Conservation (phyloP, 2,797 vertebrate genomes). For the Ceyx erithaca region DNA sequence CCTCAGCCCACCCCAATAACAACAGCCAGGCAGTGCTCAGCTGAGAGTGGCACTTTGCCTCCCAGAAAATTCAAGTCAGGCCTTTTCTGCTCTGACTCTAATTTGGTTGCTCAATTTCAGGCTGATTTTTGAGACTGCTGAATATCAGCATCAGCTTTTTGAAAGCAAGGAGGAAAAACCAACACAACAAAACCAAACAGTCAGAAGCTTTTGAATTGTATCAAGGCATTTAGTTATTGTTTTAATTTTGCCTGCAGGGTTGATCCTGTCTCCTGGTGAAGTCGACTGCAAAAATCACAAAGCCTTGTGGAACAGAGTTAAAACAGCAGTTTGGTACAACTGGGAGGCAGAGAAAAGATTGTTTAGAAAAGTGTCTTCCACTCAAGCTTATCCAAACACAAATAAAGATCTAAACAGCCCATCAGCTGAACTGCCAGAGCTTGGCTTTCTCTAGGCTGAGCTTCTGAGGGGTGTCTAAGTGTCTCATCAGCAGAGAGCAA, state of each 20-base stretch:
- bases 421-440: neutral
- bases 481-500: neutral
- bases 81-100: neutral
- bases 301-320: neutral
- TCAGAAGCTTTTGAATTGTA: neutral
- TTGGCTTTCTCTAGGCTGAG: neutral
- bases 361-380: neutral
- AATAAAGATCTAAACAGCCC: neutral
- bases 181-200: too few species aligned
- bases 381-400: neutral
- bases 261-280: neutral
- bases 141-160: neutral
- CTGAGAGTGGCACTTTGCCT: neutral
- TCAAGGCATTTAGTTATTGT: neutral
- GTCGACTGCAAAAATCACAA: neutral
- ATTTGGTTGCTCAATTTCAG: constrained; percentile 3
- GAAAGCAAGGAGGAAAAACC: neutral
- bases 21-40: neutral
- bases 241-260: neutral
- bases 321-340: neutral
- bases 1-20: neutral
- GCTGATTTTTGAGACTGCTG: neutral
- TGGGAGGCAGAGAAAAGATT: neutral
- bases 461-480: neutral
- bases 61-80: constrained; percentile 2